Evolutionary conservation across 2,888 invertebrate genomes (phyloP).

Genomic region (Cheilosia variabilis): DNA sequence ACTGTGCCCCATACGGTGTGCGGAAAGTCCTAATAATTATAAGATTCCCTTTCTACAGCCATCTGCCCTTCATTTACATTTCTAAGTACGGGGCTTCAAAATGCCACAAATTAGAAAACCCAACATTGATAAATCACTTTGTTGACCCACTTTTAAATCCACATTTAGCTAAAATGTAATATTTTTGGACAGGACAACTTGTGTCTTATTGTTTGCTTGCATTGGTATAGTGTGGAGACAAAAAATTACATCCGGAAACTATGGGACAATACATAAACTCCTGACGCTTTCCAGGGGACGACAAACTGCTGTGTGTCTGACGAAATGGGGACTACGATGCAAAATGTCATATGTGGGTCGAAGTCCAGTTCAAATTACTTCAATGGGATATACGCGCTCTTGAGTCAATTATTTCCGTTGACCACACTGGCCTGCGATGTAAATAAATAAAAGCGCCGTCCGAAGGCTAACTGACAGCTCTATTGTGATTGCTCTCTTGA

Average conservation of each 20-base stretch:
- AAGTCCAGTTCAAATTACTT: background rate
- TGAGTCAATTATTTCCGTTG: slow-evolving; percentile 28
- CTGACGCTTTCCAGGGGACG: background rate
- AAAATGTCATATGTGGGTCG: background rate
- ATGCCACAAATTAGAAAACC: background rate
- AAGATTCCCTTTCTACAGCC: background rate
- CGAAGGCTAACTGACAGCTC: slow-evolving; percentile 25
- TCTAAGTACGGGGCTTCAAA: background rate
- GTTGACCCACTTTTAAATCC: background rate
- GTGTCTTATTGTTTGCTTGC: background rate
- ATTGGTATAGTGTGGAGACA: background rate
- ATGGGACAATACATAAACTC: slow-evolving; percentile 21
- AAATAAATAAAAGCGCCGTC: slow-evolving; percentile 39
- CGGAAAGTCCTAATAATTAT: no score
- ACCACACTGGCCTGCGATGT: background rate
- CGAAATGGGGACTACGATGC: background rate
- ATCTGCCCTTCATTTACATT: background rate
- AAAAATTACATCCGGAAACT: slow-evolving; percentile 4
- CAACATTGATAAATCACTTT: background rate
- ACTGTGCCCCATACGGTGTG: no score
- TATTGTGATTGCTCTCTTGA: slow-evolving; percentile 34
- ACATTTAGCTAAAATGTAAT: background rate
- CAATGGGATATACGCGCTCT: slow-evolving; percentile 2
- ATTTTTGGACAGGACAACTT: background rate
- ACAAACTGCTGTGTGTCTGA: background rate